Evolutionary conservation across 2,113 vertebrate genomes (phyloP), one percentile per base, ranked within the genome.

Genomic region (Chauna torquata): DNA sequence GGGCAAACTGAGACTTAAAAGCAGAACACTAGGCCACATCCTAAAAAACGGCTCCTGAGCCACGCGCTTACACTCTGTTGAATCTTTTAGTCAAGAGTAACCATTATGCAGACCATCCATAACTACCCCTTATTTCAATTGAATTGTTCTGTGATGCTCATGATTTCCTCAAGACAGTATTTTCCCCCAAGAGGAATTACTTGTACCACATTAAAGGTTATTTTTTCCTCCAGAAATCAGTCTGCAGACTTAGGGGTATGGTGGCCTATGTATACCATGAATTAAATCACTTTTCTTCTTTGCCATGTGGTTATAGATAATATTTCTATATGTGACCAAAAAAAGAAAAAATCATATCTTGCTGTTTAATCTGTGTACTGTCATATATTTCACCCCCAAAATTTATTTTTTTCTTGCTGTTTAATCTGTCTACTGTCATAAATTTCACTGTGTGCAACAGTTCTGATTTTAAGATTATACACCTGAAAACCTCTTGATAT

Each of bases 31-130:
- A 8, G 30, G 22, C 23, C 13, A 1, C 40, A 34, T 18, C 45
- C 38, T 65, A 59, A 54, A 61, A 44, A 84, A 75, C 3, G 12
- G n/a, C 20, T 40, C 19, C 75, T 52, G 16, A 86, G 70, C 82
- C 3, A 6, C 10, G 5, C 7, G 2, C 14, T 85, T 5, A 1
- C 5, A 2, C 32, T 68, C 32, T 55, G 34, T 15, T 79, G 23
- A 82, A 38, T 75, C 28, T 81, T 44, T 80, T 49, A 44, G 27
- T 2, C 1, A 5, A 38, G 32, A 50, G 22, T 12, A 30, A 62
- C 30, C 27, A 19, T 72, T 27, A 30, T 14, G 55, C 7, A 83
- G 25, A 68, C 40, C 14, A 68, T 59, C 82, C 68, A 17, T 32
- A 83, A 44, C 7, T 23, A 16, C 47, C 2, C 6, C 15, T 68